Base-by-base conservation (phyloP, 2,113 vertebrate genomes). In the Nyctereutes procyonoides region DNA sequence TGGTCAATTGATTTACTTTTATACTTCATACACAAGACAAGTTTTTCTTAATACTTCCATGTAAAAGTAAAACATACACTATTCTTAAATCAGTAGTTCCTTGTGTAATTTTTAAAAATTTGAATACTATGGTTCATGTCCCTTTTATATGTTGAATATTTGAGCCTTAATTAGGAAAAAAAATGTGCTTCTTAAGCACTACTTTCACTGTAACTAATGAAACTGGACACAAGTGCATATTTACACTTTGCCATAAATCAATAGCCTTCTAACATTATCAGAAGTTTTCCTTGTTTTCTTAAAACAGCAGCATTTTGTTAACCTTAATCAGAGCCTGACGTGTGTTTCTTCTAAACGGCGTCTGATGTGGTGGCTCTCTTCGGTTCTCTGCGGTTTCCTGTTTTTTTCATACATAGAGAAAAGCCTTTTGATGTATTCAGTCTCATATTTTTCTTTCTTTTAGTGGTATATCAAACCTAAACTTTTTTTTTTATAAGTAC, bases 301-400 rank as follows among this genome's bases (percentile, higher is more conserved):
- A 96, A 97, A 85, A 97, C 90, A 90, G 69, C 84, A 95, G 5
- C 4, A 13, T 95, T 98, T 98, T 95, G 92, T 98, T 97, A 98
- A 96, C 87, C 43, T 95, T 98, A 98, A 98, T 98, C 92, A 98
- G 98, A 97, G 96, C 94, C 95, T 98, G 96, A 98, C 97, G 97
- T 98, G 80, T 95, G 77, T 98, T 98, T 97, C 98, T 98, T 98
- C 97, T 98, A 98, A 98, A 98, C 97, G 98, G 81, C 93, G 82
- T 98, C 98, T 98, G 98, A 98, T 99, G 98, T 99, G 98, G 98
- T 98, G 91, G 98, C 67, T 98, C 92, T 97, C 95, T 98, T 98
- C 80, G 94, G 93, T 93, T 98, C 93, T 98, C 97, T 99, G 98
- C 98, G 99, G 99, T 99, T 99, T 99, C 99, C 99, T 99, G 99